phyloP scores from a whole-genome alignment of 2,797 vertebrate genomes.

The Botia kubotai region DNA sequence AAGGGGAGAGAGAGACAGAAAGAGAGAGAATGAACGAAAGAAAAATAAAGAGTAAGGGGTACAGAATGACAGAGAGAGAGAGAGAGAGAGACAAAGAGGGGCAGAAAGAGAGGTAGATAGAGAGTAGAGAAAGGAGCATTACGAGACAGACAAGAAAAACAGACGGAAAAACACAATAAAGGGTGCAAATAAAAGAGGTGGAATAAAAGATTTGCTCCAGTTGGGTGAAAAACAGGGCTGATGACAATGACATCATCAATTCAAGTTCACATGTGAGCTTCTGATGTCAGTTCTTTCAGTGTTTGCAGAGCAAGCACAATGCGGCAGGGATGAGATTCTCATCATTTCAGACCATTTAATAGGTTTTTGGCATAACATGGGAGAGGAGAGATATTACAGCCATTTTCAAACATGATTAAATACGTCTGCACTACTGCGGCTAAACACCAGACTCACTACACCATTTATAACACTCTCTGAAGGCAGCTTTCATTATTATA shows the following conservation, averaged over 20 bases:
- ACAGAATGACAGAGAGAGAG: neutral
- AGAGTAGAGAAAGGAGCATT: conserved; percentile 23
- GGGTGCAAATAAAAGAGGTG: conserved; percentile 44
- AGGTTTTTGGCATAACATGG: conserved; percentile 24
- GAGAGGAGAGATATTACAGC: conserved; percentile 24
- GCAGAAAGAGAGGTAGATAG: neutral
- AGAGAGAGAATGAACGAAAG: conserved; percentile 23
- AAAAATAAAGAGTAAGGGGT: neutral
- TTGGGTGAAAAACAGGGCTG: conserved; percentile 46
- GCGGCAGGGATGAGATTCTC: conserved; percentile 7
- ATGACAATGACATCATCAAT: conserved; percentile 51
- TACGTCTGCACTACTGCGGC: neutral
- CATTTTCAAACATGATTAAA: conserved; percentile 29
- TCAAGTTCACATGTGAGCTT: conserved; percentile 41
- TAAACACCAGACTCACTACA: neutral
- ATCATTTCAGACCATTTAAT: conserved; percentile 12
- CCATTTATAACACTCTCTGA: conserved; percentile 4
- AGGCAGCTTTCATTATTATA: neutral
- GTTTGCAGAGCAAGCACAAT: conserved; percentile 28
- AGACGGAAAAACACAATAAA: conserved; percentile 54
- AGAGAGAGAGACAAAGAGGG: conserved; percentile 9
- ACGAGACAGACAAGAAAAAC: conserved; percentile 39
- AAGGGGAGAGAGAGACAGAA: neutral
- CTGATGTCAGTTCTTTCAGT: conserved; percentile 36
- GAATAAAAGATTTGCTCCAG: conserved; percentile 32